A percentile compares a stretch with the other conserved stretches of the same genome.
Conservation (phyloP, 2,888 invertebrate species). For the Patella ulyssiponensis region DNA sequence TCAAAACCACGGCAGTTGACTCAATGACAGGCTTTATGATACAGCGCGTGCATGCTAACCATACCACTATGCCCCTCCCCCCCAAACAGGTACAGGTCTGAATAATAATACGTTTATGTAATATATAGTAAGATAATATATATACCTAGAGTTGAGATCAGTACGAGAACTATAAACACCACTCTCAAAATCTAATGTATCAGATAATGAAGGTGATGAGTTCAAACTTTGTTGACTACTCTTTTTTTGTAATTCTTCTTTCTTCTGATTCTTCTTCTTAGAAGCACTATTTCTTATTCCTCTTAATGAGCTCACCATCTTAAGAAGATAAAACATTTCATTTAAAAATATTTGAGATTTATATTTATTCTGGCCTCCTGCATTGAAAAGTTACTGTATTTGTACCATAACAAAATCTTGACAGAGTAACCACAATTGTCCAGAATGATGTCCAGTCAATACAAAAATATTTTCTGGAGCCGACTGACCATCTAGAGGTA, state of each 20-base stretch:
- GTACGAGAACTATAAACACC: conserved; percentile 55
- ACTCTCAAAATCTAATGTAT: conserved; percentile 51
- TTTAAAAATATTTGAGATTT: neutral
- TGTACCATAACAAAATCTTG: no score
- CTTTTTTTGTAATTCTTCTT: conserved; percentile 83
- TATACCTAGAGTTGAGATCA: neutral
- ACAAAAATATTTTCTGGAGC: no score
- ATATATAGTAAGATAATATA: no score
- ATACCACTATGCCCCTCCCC: no score
- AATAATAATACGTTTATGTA: no score
- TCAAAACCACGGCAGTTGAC: no score
- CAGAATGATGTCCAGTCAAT: no score
- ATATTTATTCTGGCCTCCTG: neutral
- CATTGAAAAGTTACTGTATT: neutral
- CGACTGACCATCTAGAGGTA: no score
- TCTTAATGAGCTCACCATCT: conserved; percentile 67
- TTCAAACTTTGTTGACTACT: conserved; percentile 70
- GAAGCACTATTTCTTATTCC: conserved; percentile 74
- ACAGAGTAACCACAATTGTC: no score
- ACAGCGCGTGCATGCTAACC: no score
- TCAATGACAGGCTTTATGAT: no score
- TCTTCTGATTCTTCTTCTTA: conserved; percentile 84
- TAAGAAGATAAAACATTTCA: conserved; percentile 21
- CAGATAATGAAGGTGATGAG: conserved; percentile 44
- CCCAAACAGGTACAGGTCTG: no score